Conservation (phyloP, 2,888 invertebrate species). For the Drosophila barbarae region DNA sequence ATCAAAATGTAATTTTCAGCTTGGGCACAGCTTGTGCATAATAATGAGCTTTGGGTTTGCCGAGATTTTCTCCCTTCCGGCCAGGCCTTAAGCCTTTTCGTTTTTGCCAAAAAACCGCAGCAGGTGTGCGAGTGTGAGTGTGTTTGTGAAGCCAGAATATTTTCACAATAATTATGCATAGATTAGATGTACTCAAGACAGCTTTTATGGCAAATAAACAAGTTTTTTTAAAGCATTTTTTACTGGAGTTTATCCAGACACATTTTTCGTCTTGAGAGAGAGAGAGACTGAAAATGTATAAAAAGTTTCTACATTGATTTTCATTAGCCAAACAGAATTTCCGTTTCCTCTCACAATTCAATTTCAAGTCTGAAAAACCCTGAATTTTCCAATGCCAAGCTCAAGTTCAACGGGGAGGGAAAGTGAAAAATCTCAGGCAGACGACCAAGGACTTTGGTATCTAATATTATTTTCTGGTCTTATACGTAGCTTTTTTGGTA, state of each 20-base stretch:
- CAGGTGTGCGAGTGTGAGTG: constrained; percentile 27
- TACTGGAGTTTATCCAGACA: constrained; percentile 49
- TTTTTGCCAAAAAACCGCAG: constrained; percentile 4
- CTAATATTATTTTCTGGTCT: constrained; percentile 40
- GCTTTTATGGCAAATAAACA: constrained; percentile 24
- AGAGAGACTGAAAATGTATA: neutral
- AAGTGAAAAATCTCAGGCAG: constrained; percentile 36
- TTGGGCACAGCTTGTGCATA: constrained; percentile 64
- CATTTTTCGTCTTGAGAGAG: constrained; percentile 30
- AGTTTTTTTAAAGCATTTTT: constrained; percentile 13
- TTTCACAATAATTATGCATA: constrained; percentile 50
- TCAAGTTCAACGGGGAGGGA: constrained; percentile 54
- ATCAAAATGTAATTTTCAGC: constrained; percentile 69
- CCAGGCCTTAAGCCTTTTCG: constrained; percentile 46
- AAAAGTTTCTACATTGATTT: constrained; percentile 56
- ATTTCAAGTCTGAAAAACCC: constrained; percentile 1
- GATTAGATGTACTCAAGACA: constrained; percentile 28
- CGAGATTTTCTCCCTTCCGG: constrained; percentile 25
- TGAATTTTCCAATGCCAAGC: constrained; percentile 64
- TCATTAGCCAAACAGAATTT: constrained; percentile 56
- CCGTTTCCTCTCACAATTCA: constrained; percentile 42
- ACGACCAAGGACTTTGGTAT: constrained; percentile 7
- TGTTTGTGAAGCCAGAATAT: constrained; percentile 2
- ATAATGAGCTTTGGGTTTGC: constrained; percentile 54
- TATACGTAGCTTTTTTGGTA: constrained; percentile 3